Evolutionary conservation across 2,888 invertebrate species (phyloP), one percentile per base, ranked within the genome.

Genomic region (Chalcosyrphus nemorum): DNA sequence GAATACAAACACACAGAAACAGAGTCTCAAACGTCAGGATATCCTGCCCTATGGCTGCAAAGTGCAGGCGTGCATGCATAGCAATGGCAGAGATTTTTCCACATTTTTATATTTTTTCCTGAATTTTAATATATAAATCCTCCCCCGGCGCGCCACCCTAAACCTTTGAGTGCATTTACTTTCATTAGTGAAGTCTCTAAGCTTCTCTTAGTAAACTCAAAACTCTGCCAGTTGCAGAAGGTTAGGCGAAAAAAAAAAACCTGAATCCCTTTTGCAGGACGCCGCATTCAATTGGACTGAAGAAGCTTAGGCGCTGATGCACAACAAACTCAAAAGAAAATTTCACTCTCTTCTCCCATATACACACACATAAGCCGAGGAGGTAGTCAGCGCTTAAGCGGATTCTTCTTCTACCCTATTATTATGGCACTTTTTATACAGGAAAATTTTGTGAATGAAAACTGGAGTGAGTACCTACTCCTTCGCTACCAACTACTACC

Each of bases 121-220:
- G 9, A 17, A 11, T 47, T 24, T 11, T 4, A 57, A 56, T 17
- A 17, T 24, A 24, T 24, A 21, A 11, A 54, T 17, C 27, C 2
- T 2, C 32, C 9, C 32, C 9, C 32, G 5, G 29, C 2, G 29
- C 32, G 9, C 32, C 11, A 2, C 32, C n/a, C 24, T 13, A 57
- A 57, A n/a, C 41, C 57, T 56, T 66, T n/a, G 66, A 76, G 80
- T 52, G 74, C 66, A 68, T 68, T 63, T 75, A 75, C 66, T 75
- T 81, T 81, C 72, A 81, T 81, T 75, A 74, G 66, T 50, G 47
- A 17, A 45, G 41, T 61, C 54, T 54, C 61, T 63, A 52, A 59
- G 72, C 74, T 54, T 9, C 27, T 11, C 13, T 2, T 41, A 56
- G 19, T 24, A 5, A 65, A 19, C 19, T 29, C 24, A 11, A 5